Evolutionary conservation across 2,888 invertebrate species (phyloP).

Genomic region (Shargacucullia verbasci): DNA sequence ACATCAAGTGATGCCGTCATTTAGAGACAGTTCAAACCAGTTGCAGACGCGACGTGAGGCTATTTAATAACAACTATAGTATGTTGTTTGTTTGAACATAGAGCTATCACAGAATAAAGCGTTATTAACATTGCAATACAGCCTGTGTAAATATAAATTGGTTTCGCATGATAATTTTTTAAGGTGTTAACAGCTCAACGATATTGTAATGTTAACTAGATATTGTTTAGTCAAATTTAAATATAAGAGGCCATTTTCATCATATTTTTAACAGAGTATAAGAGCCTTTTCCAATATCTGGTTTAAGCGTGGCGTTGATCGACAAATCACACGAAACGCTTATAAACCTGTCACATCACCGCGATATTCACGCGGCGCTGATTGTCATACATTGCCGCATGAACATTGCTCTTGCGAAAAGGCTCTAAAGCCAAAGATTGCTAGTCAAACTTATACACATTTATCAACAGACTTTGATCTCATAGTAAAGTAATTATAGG

Average conservation of each 20-base stretch:
- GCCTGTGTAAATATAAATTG: slow-evolving; percentile 78
- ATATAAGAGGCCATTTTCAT: slow-evolving; percentile 70
- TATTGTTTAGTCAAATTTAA: slow-evolving; percentile 74
- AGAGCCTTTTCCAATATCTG: slow-evolving; percentile 31
- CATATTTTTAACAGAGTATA: slow-evolving; percentile 46
- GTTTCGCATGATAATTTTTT: slow-evolving; percentile 81
- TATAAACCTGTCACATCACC: neutral
- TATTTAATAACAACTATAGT: too few species aligned
- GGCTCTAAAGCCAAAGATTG: slow-evolving; percentile 36
- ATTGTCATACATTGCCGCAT: too few species aligned
- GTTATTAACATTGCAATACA: slow-evolving; percentile 62
- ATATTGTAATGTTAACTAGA: slow-evolving; percentile 77
- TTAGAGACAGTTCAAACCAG: too few species aligned
- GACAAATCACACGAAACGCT: too few species aligned
- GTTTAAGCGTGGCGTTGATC: neutral
- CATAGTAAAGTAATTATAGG: slow-evolving; percentile 67
- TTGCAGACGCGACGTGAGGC: too few species aligned
- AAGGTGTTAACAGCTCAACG: slow-evolving; percentile 86
- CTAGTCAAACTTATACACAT: slow-evolving; percentile 54
- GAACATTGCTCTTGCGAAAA: neutral
- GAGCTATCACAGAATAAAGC: slow-evolving; percentile 63
- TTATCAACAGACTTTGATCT: slow-evolving; percentile 57
- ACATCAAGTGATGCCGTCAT: too few species aligned
- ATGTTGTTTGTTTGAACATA: slow-evolving; percentile 20
- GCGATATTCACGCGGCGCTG: neutral